These are phyloP conservation scores for Metellina segmentata DNA, from an alignment of 2,888 invertebrate genomes.

Conservation along the genomic window DNA sequence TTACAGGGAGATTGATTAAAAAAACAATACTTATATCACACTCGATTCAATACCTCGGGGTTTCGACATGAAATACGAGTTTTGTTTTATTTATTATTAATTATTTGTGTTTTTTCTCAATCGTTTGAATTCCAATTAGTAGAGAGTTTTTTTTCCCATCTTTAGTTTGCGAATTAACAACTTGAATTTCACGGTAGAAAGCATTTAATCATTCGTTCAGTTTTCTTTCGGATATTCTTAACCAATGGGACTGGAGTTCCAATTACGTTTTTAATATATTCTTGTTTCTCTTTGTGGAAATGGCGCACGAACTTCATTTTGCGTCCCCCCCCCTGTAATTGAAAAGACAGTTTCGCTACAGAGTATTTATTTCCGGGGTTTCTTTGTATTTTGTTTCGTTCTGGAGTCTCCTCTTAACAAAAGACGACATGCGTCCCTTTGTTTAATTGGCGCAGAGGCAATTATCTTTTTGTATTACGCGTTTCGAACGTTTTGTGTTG, in stretches of 20 bases:
- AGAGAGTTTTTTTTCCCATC: constrained; percentile 18
- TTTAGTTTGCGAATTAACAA: constrained; percentile 47
- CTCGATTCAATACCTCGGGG: constrained; percentile 11
- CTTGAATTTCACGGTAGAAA: constrained; percentile 56
- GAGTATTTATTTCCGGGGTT: background rate
- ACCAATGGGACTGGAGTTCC: constrained; percentile 37
- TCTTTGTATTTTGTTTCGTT: constrained; percentile 6
- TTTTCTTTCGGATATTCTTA: background rate
- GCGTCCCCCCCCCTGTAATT: constrained; percentile 18
- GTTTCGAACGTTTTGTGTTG: background rate
- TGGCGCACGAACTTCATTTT: constrained; percentile 17
- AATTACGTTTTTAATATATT: constrained; percentile 56
- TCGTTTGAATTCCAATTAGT: constrained; percentile 57
- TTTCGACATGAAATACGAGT: background rate
- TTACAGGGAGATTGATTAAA: constrained; percentile 12
- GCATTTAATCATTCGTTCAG: constrained; percentile 55
- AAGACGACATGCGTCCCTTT: background rate
- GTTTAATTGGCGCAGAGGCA: background rate
- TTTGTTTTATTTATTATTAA: constrained; percentile 21
- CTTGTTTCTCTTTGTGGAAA: constrained; percentile 17
- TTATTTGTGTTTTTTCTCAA: constrained; percentile 39
- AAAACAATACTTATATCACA: background rate
- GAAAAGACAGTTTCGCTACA: constrained; percentile 12
- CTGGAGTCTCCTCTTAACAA: background rate
- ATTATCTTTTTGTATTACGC: background rate